phyloP scores from a whole-genome alignment of 2,113 vertebrate genomes.

The Petaurus breviceps region DNA sequence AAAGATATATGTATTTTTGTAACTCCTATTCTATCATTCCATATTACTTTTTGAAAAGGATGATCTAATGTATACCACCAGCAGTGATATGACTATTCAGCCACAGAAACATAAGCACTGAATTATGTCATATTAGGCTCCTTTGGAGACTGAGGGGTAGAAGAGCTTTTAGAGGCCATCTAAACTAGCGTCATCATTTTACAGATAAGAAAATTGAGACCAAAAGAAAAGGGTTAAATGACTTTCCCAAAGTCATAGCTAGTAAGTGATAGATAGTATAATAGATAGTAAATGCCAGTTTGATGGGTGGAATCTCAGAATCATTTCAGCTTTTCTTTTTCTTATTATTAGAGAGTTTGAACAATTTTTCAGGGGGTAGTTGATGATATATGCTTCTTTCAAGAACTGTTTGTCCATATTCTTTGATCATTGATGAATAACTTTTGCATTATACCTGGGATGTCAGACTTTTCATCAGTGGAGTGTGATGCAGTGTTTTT shows the following conservation, averaged over 20 bases:
- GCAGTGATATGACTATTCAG: background rate
- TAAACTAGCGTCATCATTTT: background rate
- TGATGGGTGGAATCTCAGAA: background rate
- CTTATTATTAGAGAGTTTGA: background rate
- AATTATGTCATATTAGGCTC: background rate
- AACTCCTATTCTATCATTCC: background rate
- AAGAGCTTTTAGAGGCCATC: background rate
- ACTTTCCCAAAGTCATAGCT: background rate
- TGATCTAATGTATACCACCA: background rate
- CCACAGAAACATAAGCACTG: background rate
- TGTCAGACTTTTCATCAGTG: background rate
- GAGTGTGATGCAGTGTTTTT: background rate
- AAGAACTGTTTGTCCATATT: background rate
- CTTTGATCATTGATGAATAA: background rate
- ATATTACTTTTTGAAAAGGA: background rate
- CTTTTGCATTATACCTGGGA: background rate
- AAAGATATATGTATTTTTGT: background rate
- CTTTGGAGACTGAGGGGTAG: background rate
- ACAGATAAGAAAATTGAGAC: background rate
- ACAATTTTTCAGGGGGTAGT: background rate
- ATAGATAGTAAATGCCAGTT: background rate
- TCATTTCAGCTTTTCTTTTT: background rate
- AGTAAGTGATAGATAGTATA: background rate
- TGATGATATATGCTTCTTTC: background rate
- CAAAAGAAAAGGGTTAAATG: background rate